Base-by-base conservation (phyloP, 2,888 invertebrate species). In the Achlya flavicornis region DNA sequence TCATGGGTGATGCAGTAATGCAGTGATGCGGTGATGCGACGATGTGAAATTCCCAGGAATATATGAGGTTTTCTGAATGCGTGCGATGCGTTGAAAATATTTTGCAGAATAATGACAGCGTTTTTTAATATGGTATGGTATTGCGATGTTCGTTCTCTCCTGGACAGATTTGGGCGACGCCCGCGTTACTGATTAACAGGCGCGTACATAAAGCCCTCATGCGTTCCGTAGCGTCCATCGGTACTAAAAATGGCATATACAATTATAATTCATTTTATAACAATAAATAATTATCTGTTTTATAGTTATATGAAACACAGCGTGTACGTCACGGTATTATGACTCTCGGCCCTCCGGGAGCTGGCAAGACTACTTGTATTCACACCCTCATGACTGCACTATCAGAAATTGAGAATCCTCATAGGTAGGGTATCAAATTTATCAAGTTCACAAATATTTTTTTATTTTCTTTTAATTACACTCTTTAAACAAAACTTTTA, bases 251-350 rank as follows among this genome's bases (percentile, higher is more conserved):
- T 35, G 35, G 35, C 35, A 35, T 35, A 35, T 4, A 60, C 11
- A 33, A 14, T 43, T 14, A 43, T 41, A 10, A 41, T 41, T 41
- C 10, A 41, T 14, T 43, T 41, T 41, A 41, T 41, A 41, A 41
- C 41, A 46, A 43, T 58, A 61, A 66, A 10, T 57, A 26, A 32
- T 65, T 60, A 86, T 82, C 38, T 16, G 16, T 16, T 48, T 16
- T 1, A 19, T 79, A 99, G 96, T 91, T 99, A 63, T 99, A 98
- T 83, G 99, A 99, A 91, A 99, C 99, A 0, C 98, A 99, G 90
- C 95, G 97, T 72, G 99, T 99, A 0, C 96, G 99, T 11, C 99
- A 99, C 83, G 99, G 99, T 11, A 98, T 98, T 68, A 99, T 99
- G 99, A 97, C 98, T 0, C 90, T 99, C 63, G 99, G 99, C 0